Conservation (phyloP, 2,888 invertebrate species). For the Hirtodrosophila duncani region DNA sequence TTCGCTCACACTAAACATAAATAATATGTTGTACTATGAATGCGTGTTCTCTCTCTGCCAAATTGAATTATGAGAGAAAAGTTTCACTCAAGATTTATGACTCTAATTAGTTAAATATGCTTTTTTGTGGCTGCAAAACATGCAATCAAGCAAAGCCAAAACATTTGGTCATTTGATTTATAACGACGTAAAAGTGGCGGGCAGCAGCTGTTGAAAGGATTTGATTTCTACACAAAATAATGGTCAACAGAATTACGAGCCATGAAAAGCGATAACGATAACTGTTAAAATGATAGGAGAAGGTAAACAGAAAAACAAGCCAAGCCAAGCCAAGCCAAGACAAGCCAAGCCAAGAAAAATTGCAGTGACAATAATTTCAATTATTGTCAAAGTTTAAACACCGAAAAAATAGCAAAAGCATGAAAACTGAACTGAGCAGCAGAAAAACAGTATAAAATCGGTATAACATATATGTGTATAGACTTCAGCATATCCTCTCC, state of each 20-base stretch:
- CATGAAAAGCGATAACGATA: conserved; percentile 20
- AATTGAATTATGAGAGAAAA: too few relatives aligned
- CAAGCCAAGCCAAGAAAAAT: not conserved
- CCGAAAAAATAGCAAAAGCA: not conserved
- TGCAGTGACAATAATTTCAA: conserved; percentile 17
- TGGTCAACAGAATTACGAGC: conserved; percentile 16
- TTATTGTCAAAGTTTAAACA: conserved; percentile 9
- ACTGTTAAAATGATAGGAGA: conserved; percentile 19
- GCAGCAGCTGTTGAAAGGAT: conserved; percentile 15
- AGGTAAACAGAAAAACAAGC: not conserved
- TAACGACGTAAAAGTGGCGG: not conserved
- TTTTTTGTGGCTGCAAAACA: conserved; percentile 41
- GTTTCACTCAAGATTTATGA: conserved; percentile 53
- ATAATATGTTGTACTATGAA: too few relatives aligned
- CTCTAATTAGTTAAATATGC: conserved; percentile 51
- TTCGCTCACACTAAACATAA: too few relatives aligned
- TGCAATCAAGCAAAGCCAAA: conserved; percentile 32
- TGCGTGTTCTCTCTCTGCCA: too few relatives aligned
- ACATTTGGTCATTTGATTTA: conserved; percentile 47
- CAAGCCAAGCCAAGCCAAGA: not conserved
- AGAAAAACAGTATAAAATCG: not conserved
- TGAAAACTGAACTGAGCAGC: not conserved
- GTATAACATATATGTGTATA: too few relatives aligned
- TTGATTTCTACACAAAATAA: conserved; percentile 14
- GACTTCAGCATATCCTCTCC: too few relatives aligned